A percentile compares a stretch with the other conserved stretches of the same genome.
Evolutionary conservation across 2,797 vertebrate genomes (phyloP).

Genomic region (Dromococcyx pavoninus): DNA sequence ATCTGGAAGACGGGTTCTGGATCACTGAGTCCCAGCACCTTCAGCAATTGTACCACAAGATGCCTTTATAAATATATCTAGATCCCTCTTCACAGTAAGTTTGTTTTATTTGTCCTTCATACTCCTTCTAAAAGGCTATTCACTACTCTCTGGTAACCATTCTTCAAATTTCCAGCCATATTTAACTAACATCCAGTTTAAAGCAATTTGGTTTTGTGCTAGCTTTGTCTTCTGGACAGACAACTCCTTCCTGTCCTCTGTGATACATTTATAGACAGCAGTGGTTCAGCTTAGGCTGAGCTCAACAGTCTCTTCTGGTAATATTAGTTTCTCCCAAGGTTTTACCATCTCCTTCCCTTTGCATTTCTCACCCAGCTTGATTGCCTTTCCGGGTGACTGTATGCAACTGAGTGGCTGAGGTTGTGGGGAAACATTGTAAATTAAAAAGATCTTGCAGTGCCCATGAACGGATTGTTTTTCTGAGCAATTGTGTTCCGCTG

Average conservation of each 20-base stretch:
- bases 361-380: neutral
- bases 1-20: neutral
- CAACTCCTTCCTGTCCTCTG: neutral
- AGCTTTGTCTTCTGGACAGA: neutral
- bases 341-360: fast-evolving
- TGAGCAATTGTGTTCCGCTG: neutral
- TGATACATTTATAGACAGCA: neutral
- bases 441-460: neutral
- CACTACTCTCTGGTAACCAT: neutral
- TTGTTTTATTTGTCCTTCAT: neutral
- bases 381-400: neutral
- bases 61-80: neutral
- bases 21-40: neutral
- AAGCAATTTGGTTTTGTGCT: neutral
- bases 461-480: neutral
- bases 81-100: fast-evolving
- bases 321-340: neutral
- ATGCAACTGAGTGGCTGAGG: neutral
- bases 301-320: neutral
- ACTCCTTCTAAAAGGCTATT: neutral
- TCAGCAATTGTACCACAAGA: neutral
- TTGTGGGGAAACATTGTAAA: neutral
- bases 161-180: neutral
- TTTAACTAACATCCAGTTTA: neutral
- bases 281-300: neutral